These are phyloP conservation scores for Sebastes dallii DNA, from an alignment of 2,797 vertebrate species.

Conservation along the genomic window DNA sequence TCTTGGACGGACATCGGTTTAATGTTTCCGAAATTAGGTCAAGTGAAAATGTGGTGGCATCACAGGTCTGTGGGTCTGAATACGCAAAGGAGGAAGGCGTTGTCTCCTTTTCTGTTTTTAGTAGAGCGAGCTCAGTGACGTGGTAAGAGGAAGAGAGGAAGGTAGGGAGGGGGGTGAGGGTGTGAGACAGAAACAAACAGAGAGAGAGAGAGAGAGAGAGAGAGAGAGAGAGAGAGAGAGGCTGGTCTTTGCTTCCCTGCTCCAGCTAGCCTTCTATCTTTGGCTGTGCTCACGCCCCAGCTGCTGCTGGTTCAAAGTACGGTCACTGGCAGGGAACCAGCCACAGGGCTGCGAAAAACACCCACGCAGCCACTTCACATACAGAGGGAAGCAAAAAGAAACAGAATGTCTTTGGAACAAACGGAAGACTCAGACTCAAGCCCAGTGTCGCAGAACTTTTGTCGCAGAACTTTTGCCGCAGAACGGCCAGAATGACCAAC, in stretches of 20 bases:
- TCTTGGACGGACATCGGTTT: background rate
- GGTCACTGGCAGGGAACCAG: constrained; percentile 84
- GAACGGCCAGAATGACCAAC: background rate
- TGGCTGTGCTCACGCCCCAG: constrained; percentile 79
- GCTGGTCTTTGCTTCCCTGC: constrained; percentile 34
- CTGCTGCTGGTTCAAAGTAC: constrained; percentile 88
- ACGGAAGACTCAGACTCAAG: constrained; percentile 14
- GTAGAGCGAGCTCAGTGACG: constrained; percentile 23
- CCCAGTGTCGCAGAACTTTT: constrained; percentile 29
- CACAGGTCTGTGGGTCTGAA: background rate
- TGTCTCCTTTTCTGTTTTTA: background rate
- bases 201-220: constrained; percentile 39
- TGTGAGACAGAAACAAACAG: constrained; percentile 18
- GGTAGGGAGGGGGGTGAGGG: background rate
- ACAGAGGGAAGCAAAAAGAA: constrained; percentile 57
- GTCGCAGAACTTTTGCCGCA: constrained; percentile 22
- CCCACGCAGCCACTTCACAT: constrained; percentile 67
- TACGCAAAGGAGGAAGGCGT: background rate
- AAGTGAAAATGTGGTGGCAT: constrained; percentile 8
- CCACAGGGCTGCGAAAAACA: constrained; percentile 66
- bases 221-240: constrained; percentile 32
- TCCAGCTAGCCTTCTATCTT: constrained; percentile 75
- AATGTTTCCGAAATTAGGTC: background rate
- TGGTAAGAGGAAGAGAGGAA: constrained; percentile 37
- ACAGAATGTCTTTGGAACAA: constrained; percentile 74